Conservation (phyloP, 2,888 invertebrate species). For the Agrotis segetum region DNA sequence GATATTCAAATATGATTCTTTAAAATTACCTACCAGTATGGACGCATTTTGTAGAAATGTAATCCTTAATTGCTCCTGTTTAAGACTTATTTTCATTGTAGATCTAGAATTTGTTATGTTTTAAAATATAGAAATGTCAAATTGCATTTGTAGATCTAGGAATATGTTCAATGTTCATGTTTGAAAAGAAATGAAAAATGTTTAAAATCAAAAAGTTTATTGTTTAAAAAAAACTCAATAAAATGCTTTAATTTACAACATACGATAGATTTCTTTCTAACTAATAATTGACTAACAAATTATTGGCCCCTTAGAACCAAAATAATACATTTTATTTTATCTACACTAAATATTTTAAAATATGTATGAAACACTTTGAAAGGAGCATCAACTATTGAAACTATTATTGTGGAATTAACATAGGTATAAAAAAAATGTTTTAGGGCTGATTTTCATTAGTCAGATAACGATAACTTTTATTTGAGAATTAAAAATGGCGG, state of each 20-base stretch:
- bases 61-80: too few relatives aligned
- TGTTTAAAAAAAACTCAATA: conserved; percentile 69
- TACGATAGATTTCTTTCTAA: conserved; percentile 72
- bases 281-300: conserved; percentile 79
- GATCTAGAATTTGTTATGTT: too few relatives aligned
- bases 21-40: too few relatives aligned
- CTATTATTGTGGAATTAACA: too few relatives aligned
- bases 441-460: too few relatives aligned
- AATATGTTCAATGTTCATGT: not conserved
- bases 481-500: too few relatives aligned
- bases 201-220: conserved; percentile 60
- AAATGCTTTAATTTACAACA: conserved; percentile 75
- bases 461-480: too few relatives aligned
- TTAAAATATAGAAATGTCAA: too few relatives aligned
- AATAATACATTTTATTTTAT: conserved; percentile 44
- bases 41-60: too few relatives aligned
- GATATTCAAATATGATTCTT: too few relatives aligned
- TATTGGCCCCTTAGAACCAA: conserved; percentile 67
- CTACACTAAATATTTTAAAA: conserved; percentile 28
- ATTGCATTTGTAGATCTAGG: conserved; percentile 15
- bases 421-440: too few relatives aligned
- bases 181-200: conserved; percentile 26
- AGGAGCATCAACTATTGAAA: not conserved
- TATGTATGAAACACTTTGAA: conserved; percentile 10
- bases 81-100: too few relatives aligned